These are phyloP conservation scores for Elephantulus edwardii DNA, from an alignment of 2,113 vertebrate genomes.

Conservation along the genomic window DNA sequence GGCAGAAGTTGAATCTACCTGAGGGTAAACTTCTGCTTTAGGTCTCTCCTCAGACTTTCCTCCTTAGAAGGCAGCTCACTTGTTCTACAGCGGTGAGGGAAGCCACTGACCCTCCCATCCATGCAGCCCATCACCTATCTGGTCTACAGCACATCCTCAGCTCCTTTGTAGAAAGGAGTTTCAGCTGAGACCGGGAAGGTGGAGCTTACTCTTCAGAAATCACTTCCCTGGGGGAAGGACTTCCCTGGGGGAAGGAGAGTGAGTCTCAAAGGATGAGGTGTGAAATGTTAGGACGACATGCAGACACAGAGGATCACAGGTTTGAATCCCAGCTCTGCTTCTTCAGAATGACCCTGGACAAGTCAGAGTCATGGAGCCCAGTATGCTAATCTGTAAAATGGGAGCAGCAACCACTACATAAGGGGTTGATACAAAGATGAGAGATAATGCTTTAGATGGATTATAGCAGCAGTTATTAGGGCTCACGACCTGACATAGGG, in stretches of 20 bases:
- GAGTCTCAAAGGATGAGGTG: neutral
- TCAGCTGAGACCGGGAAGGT: neutral
- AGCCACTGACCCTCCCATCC: neutral
- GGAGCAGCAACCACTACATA: neutral
- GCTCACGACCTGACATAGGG: neutral
- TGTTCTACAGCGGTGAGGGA: neutral
- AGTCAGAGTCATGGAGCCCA: neutral
- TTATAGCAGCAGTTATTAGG: neutral
- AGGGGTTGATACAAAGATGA: neutral
- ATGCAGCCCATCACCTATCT: neutral
- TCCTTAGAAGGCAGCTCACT: neutral
- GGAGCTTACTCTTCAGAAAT: neutral
- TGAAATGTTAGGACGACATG: neutral
- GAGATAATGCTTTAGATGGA: neutral
- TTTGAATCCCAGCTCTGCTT: neutral
- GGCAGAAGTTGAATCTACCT: neutral
- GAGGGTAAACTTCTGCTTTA: neutral
- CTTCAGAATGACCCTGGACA: slow-evolving; percentile 16
- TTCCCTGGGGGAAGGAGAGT: neutral
- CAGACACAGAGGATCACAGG: neutral
- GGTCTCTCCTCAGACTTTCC: neutral
- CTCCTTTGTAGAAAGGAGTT: neutral
- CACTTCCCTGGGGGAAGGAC: neutral
- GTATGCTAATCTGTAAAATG: slow-evolving; percentile 8
- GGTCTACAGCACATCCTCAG: neutral